Evolutionary conservation across 2,888 invertebrate species (phyloP).

Genomic region (Mythimna albipuncta): DNA sequence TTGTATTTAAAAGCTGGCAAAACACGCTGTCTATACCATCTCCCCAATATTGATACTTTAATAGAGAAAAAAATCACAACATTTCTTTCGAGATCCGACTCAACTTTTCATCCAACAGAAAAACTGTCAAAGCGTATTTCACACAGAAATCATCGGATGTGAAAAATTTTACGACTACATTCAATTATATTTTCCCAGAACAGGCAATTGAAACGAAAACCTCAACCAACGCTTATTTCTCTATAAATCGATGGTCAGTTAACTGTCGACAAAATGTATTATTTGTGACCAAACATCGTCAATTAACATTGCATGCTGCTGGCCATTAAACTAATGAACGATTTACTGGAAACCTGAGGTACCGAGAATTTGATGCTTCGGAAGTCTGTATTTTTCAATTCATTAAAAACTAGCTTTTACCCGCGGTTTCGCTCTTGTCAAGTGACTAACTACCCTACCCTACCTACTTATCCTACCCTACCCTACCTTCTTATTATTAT

Average conservation of each 20-base stretch:
- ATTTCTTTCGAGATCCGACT: neutral
- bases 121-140: neutral
- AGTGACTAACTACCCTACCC: no score
- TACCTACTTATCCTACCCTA: no score
- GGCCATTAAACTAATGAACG: constrained; percentile 27
- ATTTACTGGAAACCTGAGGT: constrained; percentile 12
- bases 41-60: neutral
- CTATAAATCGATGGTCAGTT: neutral
- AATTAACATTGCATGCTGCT: constrained; percentile 32
- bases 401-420: no score
- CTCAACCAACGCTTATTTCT: neutral
- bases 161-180: neutral
- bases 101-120: neutral
- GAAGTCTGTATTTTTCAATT: no score
- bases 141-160: neutral
- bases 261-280: constrained; percentile 18
- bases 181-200: neutral
- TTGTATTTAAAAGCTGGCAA: neutral
- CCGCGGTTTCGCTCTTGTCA: no score
- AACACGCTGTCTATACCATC: neutral
- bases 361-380: neutral
- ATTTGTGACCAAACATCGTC: constrained; percentile 13
- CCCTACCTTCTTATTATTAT: no score
- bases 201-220: neutral
- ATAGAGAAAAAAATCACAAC: neutral